Evolutionary conservation across 2,888 invertebrate genomes (phyloP), one percentile per base, ranked within the genome.

Genomic region (Epistrophe grossulariae): DNA sequence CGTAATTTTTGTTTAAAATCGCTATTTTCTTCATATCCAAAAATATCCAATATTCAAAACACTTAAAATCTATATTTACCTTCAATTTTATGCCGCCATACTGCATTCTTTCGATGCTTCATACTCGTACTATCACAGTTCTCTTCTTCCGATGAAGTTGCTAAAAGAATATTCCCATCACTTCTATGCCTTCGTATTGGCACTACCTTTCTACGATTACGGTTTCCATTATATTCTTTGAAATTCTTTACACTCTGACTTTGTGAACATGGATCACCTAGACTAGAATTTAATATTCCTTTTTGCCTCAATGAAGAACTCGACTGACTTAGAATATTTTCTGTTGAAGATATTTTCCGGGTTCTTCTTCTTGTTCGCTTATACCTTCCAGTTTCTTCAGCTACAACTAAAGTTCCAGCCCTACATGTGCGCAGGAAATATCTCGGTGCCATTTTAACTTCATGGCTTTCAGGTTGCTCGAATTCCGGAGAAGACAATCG

Each of bases 401-500:
- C 92, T 73, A 94, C 93, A 77, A 94, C 91, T 88, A 94, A 90
- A 45, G 94, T 94, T 38, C 94, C 94, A 15, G 94, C 94, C 83
- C 93, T 93, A 89, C 94, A 93, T 40, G 93, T 94, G 88, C 94
- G 91, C 70, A 94, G 91, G 84, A 91, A 93, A 88, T 94, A 94
- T 66, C 92, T 92, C 17, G 91, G 91, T 7, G 89, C 88, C 59
- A 88, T 89, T 28, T 89, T 79, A 31, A 90, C 62, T 28, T 88
- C 77, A 24, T 90, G 88, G 40, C 90, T 90, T 55, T 90, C 89
- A 0, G 88, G 89, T 4, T 74, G 55, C 28, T 89, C 89, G 19
- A 90, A 91, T 83, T 92, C 92, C 4, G 93, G 92, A 5, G 93
- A 91, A 0, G 93, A 92, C 50, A 91, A 90, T 0, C 91, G 90